A percentile compares a stretch with the other conserved stretches of the same genome.
These are phyloP conservation scores for Saccopteryx bilineata DNA, from an alignment of 2,113 vertebrate genomes.

Conservation along the genomic window DNA sequence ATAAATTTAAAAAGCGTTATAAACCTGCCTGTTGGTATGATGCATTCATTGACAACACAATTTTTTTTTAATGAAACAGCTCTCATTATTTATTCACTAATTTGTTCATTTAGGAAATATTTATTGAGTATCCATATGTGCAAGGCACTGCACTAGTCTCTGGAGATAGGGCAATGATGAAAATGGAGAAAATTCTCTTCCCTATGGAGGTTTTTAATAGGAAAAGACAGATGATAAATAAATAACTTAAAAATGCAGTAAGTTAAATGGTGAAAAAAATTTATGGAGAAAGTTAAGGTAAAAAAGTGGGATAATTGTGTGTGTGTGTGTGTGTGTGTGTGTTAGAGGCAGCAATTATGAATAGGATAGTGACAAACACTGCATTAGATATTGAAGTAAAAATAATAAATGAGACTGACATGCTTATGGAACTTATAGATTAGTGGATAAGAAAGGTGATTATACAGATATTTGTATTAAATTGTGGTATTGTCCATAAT, in stretches of 20 bases:
- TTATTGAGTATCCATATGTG: background rate
- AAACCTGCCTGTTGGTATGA: background rate
- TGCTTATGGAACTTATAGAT: background rate
- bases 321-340: background rate
- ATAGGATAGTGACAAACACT: background rate
- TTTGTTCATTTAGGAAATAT: background rate
- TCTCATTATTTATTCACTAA: background rate
- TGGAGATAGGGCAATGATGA: background rate
- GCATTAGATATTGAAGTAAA: background rate
- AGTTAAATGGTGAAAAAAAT: background rate
- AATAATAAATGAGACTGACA: background rate
- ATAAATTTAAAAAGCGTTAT: background rate
- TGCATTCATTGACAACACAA: background rate
- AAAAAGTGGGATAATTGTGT: background rate
- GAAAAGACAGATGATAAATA: background rate
- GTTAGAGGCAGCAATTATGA: background rate
- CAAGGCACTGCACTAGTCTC: background rate
- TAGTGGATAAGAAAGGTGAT: background rate
- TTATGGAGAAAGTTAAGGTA: background rate
- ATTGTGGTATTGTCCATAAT: background rate
- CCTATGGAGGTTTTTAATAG: background rate
- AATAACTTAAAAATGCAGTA: slow-evolving; percentile 4
- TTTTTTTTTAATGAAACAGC: background rate
- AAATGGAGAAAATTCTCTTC: background rate
- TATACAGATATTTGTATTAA: background rate